Evolutionary conservation across 92 coral and sea anemone genomes (phyloP).

Genomic region (Isaurus tuberculatus): DNA sequence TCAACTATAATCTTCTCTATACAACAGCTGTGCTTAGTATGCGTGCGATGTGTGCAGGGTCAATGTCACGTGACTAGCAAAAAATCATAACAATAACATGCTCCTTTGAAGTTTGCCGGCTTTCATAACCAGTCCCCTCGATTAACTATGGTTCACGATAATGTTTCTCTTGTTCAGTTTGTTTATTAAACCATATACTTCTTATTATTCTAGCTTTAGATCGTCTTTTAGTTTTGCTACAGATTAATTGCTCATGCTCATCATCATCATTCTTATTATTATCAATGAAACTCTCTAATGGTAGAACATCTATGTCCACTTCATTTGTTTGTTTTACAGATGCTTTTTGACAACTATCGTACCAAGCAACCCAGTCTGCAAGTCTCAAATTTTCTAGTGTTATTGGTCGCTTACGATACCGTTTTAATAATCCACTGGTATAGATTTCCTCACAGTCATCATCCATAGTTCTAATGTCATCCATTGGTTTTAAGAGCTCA

Average conservation of each 20-base stretch:
- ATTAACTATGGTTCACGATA: slow-evolving; percentile 8
- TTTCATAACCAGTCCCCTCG: too few relatives aligned
- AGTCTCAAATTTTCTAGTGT: not conserved
- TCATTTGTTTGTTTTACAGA: slow-evolving; percentile 6
- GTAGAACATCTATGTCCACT: not conserved
- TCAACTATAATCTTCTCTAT: too few relatives aligned
- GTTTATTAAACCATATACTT: not conserved
- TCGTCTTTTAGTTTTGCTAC: slow-evolving; percentile 7
- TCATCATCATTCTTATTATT: not conserved
- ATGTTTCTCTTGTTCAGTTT: not conserved
- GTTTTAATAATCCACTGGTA: slow-evolving; percentile 12
- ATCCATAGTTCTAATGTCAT: slow-evolving; percentile 3
- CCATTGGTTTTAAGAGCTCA: slow-evolving; percentile 8
- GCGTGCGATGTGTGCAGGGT: too few relatives aligned
- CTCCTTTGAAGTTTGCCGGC: too few relatives aligned
- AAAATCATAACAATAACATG: too few relatives aligned
- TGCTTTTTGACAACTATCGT: not conserved
- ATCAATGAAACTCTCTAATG: slow-evolving; percentile 6
- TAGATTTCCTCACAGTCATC: slow-evolving; percentile 37
- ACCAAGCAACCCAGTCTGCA: slow-evolving; percentile 4
- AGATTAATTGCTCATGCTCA: slow-evolving; percentile 1
- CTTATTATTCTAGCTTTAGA: not conserved
- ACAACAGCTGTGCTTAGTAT: too few relatives aligned
- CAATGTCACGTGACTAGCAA: too few relatives aligned
- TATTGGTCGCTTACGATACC: not conserved